phyloP scores from a whole-genome alignment of 2,888 invertebrate species.

The Platerodrilus igneus region DNA sequence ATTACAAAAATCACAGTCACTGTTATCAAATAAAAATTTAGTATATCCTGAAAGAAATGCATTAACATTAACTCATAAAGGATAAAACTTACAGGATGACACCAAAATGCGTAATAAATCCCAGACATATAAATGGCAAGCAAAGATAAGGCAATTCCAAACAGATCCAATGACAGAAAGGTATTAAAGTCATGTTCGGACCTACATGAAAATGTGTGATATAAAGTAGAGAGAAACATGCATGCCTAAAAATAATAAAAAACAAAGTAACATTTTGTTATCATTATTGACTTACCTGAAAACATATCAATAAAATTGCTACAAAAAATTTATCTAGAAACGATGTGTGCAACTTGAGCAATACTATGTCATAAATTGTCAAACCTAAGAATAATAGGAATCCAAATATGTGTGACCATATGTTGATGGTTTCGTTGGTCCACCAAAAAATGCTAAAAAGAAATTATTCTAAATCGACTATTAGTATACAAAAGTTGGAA shows the following conservation, averaged over 20 bases:
- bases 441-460: slow-evolving; percentile 94
- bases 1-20: slow-evolving; percentile 75
- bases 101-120: slow-evolving; percentile 96
- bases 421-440: slow-evolving; percentile 96
- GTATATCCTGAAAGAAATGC: slow-evolving; percentile 57
- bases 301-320: slow-evolving; percentile 77
- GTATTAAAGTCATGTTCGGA: slow-evolving; percentile 81
- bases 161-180: slow-evolving; percentile 85
- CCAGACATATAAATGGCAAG: slow-evolving; percentile 94
- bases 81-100: slow-evolving; percentile 68
- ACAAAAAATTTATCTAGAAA: slow-evolving; percentile 81
- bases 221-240: slow-evolving; percentile 86
- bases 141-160: slow-evolving; percentile 88
- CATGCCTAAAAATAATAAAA: slow-evolving; percentile 70
- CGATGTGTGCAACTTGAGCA: slow-evolving; percentile 74
- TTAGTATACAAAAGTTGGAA: too few relatives aligned
- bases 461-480: too few relatives aligned
- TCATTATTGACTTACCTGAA: slow-evolving; percentile 64
- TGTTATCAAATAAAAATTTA: slow-evolving; percentile 76
- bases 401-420: slow-evolving; percentile 93
- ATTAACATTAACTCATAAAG: not conserved
- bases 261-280: not conserved
- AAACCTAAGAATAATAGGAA: slow-evolving; percentile 78
- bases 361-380: slow-evolving; percentile 76
- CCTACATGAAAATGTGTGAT: slow-evolving; percentile 92